Conservation (phyloP, 2,888 invertebrate genomes). For the Xylota segnis region DNA sequence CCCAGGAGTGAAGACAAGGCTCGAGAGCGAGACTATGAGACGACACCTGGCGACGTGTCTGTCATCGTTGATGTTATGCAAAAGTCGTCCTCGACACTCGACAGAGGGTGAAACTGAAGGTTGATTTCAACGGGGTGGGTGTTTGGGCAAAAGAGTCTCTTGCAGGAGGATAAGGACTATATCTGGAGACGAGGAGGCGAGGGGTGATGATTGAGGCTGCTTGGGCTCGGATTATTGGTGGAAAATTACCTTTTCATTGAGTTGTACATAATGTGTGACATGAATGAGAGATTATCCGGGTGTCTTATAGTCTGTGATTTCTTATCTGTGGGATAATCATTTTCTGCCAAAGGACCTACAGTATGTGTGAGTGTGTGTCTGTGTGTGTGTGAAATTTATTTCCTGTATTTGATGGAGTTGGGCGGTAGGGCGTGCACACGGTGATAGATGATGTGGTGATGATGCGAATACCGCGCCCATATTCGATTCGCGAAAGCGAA, state of each 20-base stretch:
- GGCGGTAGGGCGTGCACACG: conserved; percentile 1
- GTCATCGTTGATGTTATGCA: conserved; percentile 66
- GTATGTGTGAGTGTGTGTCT: conserved; percentile 56
- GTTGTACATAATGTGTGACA: conserved; percentile 73
- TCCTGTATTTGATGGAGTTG: conserved; percentile 45
- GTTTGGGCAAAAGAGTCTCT: background rate
- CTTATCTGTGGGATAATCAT: conserved; percentile 64
- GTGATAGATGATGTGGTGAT: conserved; percentile 8
- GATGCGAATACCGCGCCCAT: conserved; percentile 40
- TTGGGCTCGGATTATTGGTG: conserved; percentile 67
- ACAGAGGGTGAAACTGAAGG: conserved; percentile 38
- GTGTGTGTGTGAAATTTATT: conserved; percentile 68
- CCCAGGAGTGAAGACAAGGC: too few relatives aligned
- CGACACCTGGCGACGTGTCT: conserved; percentile 69
- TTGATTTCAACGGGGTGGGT: conserved; percentile 4
- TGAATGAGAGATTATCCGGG: conserved; percentile 69
- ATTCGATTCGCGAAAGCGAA: conserved; percentile 47
- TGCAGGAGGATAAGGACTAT: conserved; percentile 10
- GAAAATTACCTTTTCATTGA: conserved; percentile 76
- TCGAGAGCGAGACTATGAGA: conserved; percentile 43
- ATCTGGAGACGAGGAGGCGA: background rate
- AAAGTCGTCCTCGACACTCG: conserved; percentile 40
- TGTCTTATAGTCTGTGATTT: conserved; percentile 61
- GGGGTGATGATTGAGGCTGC: conserved; percentile 11
- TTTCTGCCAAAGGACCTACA: conserved; percentile 28